Conservation (phyloP, 2,797 vertebrate species). For the Sphenodon punctatus region DNA sequence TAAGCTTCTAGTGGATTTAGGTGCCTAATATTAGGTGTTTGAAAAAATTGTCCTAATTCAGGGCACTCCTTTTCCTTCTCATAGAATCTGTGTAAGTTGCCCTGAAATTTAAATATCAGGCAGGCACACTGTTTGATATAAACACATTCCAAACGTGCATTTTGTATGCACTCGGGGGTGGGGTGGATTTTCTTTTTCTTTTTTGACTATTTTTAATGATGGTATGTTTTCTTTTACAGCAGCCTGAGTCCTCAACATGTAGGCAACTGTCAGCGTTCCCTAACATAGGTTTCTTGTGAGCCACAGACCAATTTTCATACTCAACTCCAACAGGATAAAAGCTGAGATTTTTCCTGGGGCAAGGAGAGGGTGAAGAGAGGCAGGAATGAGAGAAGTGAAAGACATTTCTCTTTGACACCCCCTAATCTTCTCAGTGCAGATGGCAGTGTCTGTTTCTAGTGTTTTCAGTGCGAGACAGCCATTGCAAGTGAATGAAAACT, state of each 20-base stretch:
- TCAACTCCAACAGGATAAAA: slow-evolving; percentile 54
- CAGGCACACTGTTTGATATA: too few species aligned
- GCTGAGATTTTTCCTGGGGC: slow-evolving; percentile 56
- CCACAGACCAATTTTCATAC: slow-evolving; percentile 48
- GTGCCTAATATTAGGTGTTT: too few species aligned
- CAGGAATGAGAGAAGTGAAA: slow-evolving; percentile 41
- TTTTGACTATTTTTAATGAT: slow-evolving; percentile 31
- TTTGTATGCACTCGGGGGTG: neutral
- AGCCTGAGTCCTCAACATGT: slow-evolving; percentile 19
- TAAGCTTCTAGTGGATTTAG: too few species aligned
- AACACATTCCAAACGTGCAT: too few species aligned
- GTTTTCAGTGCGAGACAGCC: slow-evolving; percentile 27
- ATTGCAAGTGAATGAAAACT: slow-evolving; percentile 6
- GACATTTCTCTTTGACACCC: slow-evolving; percentile 45
- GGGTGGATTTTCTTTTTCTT: slow-evolving; percentile 4
- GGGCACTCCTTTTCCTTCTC: too few species aligned
- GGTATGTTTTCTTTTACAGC: neutral
- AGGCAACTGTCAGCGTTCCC: slow-evolving; percentile 28
- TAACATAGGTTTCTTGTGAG: slow-evolving; percentile 54
- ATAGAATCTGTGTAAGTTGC: too few species aligned
- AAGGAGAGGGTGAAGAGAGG: slow-evolving; percentile 4
- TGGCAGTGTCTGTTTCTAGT: slow-evolving; percentile 43
- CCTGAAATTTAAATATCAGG: too few species aligned
- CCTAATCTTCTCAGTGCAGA: slow-evolving; percentile 52
- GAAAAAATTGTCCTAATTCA: too few species aligned